These are phyloP conservation scores for Apotomis turbidana DNA, from an alignment of 2,888 invertebrate genomes.

Conservation along the genomic window DNA sequence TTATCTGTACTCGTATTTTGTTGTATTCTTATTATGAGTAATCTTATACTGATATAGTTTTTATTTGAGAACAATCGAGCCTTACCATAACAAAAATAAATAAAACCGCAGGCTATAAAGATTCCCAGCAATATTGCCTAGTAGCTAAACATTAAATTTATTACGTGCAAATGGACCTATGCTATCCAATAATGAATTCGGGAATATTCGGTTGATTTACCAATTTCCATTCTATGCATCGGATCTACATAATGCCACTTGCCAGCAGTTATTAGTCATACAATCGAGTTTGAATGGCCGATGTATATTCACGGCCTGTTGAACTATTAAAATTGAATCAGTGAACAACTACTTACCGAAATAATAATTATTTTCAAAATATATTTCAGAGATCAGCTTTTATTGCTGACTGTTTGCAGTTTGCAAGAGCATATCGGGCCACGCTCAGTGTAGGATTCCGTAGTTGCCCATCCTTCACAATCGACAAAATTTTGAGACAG, in stretches of 20 bases:
- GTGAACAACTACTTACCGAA: background rate
- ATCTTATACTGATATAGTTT: no score
- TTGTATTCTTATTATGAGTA: background rate
- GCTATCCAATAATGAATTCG: constrained; percentile 5
- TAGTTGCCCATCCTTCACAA: no score
- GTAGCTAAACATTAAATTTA: constrained; percentile 1
- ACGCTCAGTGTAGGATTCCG: no score
- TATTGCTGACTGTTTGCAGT: no score
- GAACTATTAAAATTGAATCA: background rate
- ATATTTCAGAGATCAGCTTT: no score
- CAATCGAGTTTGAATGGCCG: background rate
- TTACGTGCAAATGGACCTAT: background rate
- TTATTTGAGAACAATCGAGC: no score
- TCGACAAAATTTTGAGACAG: no score
- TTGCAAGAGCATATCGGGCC: no score
- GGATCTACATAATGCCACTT: constrained; percentile 11
- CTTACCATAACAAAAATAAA: no score
- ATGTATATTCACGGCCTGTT: background rate
- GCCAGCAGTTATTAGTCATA: constrained; percentile 7
- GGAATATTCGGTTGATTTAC: constrained; percentile 3
- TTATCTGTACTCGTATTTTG: background rate
- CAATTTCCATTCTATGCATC: constrained; percentile 2
- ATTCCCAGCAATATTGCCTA: background rate
- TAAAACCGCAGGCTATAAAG: background rate
- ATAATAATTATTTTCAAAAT: no score